Percentiles rank a stretch among this genome's conserved stretches.
Conservation (phyloP, 1,140 invertebrate species). For the Antheraea pernyi region DNA sequence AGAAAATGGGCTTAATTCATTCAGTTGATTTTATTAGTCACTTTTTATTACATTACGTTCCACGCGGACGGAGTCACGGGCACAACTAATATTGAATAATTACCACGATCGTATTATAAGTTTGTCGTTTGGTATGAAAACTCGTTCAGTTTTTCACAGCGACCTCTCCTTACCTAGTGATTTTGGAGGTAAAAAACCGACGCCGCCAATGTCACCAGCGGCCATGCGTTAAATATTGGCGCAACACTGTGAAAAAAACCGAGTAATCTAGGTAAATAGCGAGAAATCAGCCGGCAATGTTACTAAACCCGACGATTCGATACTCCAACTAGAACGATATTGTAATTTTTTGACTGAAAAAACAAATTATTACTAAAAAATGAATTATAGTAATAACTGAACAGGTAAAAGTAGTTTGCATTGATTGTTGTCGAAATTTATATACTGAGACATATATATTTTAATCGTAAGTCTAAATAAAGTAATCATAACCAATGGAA, state of each 20-base stretch:
- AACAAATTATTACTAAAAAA: not conserved
- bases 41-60: no score
- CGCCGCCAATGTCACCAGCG: slow-evolving; percentile 60
- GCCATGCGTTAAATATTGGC: slow-evolving; percentile 68
- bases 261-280: slow-evolving; percentile 72
- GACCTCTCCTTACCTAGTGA: slow-evolving; percentile 42
- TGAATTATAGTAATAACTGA: not conserved
- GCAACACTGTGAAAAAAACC: slow-evolving; percentile 62
- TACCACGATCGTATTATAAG: not conserved
- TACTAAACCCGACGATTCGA: slow-evolving; percentile 49
- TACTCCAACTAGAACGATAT: slow-evolving; percentile 28
- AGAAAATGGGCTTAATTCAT: no score
- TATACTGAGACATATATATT: not conserved
- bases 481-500: no score
- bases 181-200: slow-evolving; percentile 57
- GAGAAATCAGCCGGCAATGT: slow-evolving; percentile 63
- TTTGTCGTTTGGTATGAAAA: not conserved
- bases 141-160: slow-evolving; percentile 27
- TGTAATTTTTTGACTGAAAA: slow-evolving; percentile 20
- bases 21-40: no score
- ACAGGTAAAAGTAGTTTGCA: not conserved
- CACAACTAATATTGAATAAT: no score
- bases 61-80: no score
- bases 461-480: no score
- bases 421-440: not conserved